Evolutionary conservation across 2,797 vertebrate genomes (phyloP).

Genomic region (Orientallactaga sibirica): DNA sequence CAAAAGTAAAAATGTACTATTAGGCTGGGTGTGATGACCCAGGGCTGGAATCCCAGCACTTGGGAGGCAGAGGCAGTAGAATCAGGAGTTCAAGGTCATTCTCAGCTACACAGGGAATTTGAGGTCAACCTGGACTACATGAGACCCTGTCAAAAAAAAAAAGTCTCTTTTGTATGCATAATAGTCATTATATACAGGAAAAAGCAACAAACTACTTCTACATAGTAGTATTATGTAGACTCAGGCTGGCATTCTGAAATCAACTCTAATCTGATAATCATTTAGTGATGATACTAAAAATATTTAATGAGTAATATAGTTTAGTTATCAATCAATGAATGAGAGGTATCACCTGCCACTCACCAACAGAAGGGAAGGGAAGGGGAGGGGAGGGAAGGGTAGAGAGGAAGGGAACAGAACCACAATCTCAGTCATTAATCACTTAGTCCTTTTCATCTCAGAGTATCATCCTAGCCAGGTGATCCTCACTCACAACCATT

Average conservation of each 20-base stretch:
- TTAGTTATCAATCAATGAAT: background rate
- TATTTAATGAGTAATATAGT: background rate
- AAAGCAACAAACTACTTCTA: background rate
- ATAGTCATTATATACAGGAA: background rate
- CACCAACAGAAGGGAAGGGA: too few relatives aligned
- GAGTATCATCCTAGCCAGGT: background rate
- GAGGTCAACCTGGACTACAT: background rate
- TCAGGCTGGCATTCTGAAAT: constrained; percentile 23
- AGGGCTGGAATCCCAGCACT: background rate
- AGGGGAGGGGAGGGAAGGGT: too few relatives aligned
- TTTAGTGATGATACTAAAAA: constrained; percentile 5
- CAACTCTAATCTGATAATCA: constrained; percentile 21
- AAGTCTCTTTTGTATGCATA: background rate
- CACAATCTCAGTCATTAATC: background rate
- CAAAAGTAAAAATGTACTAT: constrained; percentile 30
- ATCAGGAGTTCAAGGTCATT: background rate
- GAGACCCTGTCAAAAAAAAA: background rate
- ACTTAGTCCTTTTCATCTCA: background rate
- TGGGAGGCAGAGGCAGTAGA: background rate
- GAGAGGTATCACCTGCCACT: background rate
- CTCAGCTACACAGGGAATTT: background rate
- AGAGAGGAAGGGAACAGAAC: background rate
- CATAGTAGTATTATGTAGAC: background rate
- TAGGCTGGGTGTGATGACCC: background rate
- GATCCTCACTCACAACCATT: background rate